phyloP scores from a whole-genome alignment of 2,888 invertebrate species.

The Zele albiditarsus region DNA sequence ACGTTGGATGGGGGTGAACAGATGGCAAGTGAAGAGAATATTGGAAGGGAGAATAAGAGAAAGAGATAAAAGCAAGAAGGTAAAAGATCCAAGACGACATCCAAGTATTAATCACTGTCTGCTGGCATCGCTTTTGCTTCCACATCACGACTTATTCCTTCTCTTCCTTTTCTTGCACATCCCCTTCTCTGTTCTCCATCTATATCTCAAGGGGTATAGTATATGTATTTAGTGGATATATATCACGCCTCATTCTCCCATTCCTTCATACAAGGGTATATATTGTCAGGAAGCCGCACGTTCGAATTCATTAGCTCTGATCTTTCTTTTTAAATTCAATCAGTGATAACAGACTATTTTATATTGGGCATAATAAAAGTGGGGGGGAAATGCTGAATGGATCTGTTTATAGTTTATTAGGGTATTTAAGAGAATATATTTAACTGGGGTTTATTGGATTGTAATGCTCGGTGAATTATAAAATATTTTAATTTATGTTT shows the following conservation, averaged over 20 bases:
- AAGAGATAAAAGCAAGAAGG: constrained; percentile 54
- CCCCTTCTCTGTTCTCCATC: constrained; percentile 29
- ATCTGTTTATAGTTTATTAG: too few species aligned
- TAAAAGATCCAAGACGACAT: constrained; percentile 68
- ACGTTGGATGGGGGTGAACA: background rate
- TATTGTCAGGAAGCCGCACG: constrained; percentile 42
- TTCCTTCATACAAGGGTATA: constrained; percentile 29
- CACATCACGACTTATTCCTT: constrained; percentile 54
- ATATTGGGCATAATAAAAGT: background rate
- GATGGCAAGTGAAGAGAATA: constrained; percentile 26
- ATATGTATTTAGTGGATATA: background rate
- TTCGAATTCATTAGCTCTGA: constrained; percentile 38
- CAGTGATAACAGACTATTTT: background rate
- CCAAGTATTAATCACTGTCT: constrained; percentile 71
- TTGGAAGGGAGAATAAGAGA: constrained; percentile 36
- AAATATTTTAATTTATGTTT: too few species aligned
- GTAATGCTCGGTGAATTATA: too few species aligned
- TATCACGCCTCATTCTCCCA: background rate
- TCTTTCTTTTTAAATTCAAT: constrained; percentile 34
- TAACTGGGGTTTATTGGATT: too few species aligned
- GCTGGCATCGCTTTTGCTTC: constrained; percentile 47
- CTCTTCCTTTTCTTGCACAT: constrained; percentile 45
- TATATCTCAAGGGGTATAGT: constrained; percentile 9
- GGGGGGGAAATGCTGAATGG: background rate
- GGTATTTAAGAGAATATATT: too few species aligned